phyloP scores from a whole-genome alignment of 1,140 invertebrate species.

The Laodelphax striatellus region DNA sequence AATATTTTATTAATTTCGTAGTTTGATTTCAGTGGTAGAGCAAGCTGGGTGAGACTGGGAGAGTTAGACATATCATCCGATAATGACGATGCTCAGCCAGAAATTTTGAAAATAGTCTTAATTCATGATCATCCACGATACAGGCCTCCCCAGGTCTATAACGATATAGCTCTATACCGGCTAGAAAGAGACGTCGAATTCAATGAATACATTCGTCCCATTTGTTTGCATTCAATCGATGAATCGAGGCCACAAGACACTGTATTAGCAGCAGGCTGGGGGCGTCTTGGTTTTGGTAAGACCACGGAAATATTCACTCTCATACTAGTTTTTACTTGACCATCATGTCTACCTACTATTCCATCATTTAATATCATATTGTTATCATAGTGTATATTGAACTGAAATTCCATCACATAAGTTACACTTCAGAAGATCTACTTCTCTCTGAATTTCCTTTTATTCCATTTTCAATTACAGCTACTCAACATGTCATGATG shows the following conservation, averaged over 20 bases:
- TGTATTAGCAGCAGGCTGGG: slow-evolving; percentile 41
- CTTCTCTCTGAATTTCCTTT: no score
- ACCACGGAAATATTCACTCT: background rate
- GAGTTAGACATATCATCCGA: slow-evolving; percentile 22
- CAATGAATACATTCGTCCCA: slow-evolving; percentile 31
- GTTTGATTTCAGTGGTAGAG: slow-evolving; percentile 13
- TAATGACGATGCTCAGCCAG: slow-evolving; percentile 18
- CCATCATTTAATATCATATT: no score
- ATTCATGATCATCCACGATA: slow-evolving; percentile 37
- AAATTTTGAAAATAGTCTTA: slow-evolving; percentile 26
- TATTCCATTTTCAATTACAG: no score
- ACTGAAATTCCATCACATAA: no score
- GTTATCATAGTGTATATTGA: no score
- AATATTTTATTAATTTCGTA: no score
- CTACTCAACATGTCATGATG: no score
- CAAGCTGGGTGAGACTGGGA: slow-evolving; percentile 23
- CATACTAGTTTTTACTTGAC: no score
- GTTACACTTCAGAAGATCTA: no score
- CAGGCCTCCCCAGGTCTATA: slow-evolving; percentile 32
- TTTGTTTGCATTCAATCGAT: slow-evolving; percentile 30
- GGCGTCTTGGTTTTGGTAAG: slow-evolving; percentile 24
- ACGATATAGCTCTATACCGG: slow-evolving; percentile 48
- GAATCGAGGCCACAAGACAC: background rate
- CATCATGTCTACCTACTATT: no score
- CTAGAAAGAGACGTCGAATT: slow-evolving; percentile 28